Evolutionary conservation across 2,797 vertebrate species (phyloP).

Genomic region (Melanotaenia parkinsoni): DNA sequence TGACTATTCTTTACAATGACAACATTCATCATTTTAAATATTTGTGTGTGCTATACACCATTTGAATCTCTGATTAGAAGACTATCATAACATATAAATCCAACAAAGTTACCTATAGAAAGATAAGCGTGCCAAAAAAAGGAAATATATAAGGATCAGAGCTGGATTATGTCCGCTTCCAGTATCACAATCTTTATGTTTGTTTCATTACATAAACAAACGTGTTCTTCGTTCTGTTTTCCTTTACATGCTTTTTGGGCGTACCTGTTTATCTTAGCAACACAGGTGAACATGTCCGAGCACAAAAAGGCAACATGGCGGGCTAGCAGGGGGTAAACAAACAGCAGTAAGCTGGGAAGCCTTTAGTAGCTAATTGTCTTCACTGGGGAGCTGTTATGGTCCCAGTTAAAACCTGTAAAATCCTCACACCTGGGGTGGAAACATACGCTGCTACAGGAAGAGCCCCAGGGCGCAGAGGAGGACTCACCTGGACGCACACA

Average conservation of each 20-base stretch:
- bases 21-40: background rate
- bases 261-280: background rate
- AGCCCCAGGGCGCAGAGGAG: slow-evolving; percentile 73
- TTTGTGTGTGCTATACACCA: background rate
- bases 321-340: slow-evolving; percentile 68
- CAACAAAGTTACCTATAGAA: background rate
- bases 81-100: background rate
- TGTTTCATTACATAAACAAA: slow-evolving; percentile 12
- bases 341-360: slow-evolving; percentile 67
- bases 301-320: slow-evolving; percentile 65
- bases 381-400: slow-evolving; percentile 77
- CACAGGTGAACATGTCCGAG: slow-evolving; percentile 14
- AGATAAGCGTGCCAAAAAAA: no score
- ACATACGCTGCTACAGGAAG: slow-evolving; percentile 82
- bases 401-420: slow-evolving; percentile 73
- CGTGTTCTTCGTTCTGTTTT: slow-evolving; percentile 19
- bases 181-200: background rate
- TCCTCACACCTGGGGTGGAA: slow-evolving; percentile 61
- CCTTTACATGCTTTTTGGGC: slow-evolving; percentile 12
- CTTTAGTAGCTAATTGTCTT: slow-evolving; percentile 82
- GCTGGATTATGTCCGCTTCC: background rate
- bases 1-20: background rate
- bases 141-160: background rate
- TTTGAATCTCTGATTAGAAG: background rate
- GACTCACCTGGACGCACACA: slow-evolving; percentile 45